Evolutionary conservation across 1,140 invertebrate genomes (phyloP).

Genomic region (Psilanteris sp.): DNA sequence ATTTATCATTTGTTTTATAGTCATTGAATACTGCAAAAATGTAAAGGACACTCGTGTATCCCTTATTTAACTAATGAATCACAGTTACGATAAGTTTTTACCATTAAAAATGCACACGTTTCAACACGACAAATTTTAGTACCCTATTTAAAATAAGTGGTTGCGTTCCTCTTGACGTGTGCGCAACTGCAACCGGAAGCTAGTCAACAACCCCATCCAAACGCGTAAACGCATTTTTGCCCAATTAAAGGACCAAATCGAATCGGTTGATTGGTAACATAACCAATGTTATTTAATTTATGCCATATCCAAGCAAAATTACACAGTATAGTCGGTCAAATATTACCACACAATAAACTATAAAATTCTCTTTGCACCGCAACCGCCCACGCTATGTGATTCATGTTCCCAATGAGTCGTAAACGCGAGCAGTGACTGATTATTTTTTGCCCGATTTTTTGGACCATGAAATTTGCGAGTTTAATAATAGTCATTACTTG

Average conservation of each 20-base stretch:
- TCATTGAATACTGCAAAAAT: conserved; percentile 16
- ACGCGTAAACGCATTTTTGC: conserved; percentile 44
- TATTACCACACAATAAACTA: conserved; percentile 69
- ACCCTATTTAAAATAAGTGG: conserved; percentile 40
- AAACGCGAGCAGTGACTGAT: conserved; percentile 56
- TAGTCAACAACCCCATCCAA: conserved; percentile 26
- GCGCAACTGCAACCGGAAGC: conserved; percentile 36
- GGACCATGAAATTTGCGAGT: conserved; percentile 59
- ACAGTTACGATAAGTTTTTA: conserved; percentile 39
- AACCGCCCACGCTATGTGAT: conserved; percentile 55
- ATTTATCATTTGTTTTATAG: too few relatives aligned
- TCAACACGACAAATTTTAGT: conserved; percentile 38
- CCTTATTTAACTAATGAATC: conserved; percentile 8
- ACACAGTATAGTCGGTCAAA: conserved; percentile 47
- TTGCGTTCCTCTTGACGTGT: conserved; percentile 27
- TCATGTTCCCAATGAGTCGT: conserved; percentile 57
- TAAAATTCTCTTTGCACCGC: conserved; percentile 56
- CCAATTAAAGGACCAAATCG: conserved; percentile 60
- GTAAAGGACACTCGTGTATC: conserved; percentile 22
- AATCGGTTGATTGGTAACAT: conserved; percentile 44
- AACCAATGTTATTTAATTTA: conserved; percentile 56
- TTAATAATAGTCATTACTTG: conserved; percentile 57
- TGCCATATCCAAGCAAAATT: conserved; percentile 51
- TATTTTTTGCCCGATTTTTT: conserved; percentile 49
- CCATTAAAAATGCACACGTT: conserved; percentile 53